Conservation (phyloP, 2,797 vertebrate species). For the Gouania willdenowi region DNA sequence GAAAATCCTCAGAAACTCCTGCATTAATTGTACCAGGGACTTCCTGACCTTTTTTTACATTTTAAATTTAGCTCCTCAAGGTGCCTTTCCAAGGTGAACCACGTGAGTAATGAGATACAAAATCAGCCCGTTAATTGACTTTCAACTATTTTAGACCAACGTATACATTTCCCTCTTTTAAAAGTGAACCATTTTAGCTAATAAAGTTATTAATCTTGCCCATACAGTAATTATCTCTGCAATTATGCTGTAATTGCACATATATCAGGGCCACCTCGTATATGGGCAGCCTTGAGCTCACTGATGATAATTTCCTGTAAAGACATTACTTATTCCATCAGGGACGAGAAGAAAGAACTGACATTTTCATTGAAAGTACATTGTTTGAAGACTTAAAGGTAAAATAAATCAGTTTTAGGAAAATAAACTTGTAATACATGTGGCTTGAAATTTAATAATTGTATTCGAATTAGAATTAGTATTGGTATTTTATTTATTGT, state of each 20-base stretch:
- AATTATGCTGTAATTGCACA: conserved; percentile 81
- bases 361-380: background rate
- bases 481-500: too few relatives aligned
- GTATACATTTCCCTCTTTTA: conserved; percentile 73
- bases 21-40: conserved; percentile 77
- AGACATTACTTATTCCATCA: conserved; percentile 30
- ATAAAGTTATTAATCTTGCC: conserved; percentile 83
- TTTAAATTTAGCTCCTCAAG: conserved; percentile 81
- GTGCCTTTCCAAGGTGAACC: conserved; percentile 81
- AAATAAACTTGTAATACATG: too few relatives aligned
- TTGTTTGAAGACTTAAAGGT: background rate
- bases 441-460: too few relatives aligned
- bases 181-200: conserved; percentile 76
- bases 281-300: conserved; percentile 39
- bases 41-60: conserved; percentile 78
- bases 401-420: too few relatives aligned
- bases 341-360: background rate
- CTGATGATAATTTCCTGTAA: conserved; percentile 37
- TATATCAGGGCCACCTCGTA: conserved; percentile 74
- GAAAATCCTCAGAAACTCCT: conserved; percentile 66
- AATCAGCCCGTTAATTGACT: conserved; percentile 80
- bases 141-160: conserved; percentile 75
- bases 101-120: conserved; percentile 81
- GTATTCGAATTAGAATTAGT: too few relatives aligned
- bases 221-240: conserved; percentile 80